A percentile compares a stretch with the other conserved stretches of the same genome.
phyloP scores from a whole-genome alignment of 2,888 invertebrate species.

The Cosmorhoe ocellata region DNA sequence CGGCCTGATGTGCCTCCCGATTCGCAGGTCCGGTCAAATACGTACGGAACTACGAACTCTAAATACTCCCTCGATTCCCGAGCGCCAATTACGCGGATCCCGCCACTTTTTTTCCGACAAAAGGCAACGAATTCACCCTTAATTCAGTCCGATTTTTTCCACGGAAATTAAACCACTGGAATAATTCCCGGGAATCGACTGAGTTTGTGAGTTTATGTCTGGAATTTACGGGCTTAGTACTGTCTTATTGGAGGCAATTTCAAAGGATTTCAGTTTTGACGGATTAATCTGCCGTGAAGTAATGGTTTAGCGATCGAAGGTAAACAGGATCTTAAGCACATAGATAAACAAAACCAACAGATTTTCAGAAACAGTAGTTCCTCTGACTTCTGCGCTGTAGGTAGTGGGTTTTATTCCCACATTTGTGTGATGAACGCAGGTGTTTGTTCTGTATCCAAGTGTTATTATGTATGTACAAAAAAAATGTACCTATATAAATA shows the following conservation, averaged over 20 bases:
- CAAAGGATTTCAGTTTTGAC: conserved; percentile 7
- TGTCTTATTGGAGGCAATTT: conserved; percentile 24
- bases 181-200: conserved; percentile 45
- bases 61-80: conserved; percentile 44
- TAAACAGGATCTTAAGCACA: no score
- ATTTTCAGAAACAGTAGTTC: no score
- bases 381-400: no score
- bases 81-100: conserved; percentile 55
- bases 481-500: no score
- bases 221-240: conserved; percentile 19
- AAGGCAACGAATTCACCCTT: conserved; percentile 48
- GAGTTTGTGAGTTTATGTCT: conserved; percentile 41
- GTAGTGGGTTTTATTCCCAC: no score
- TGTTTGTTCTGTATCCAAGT: no score
- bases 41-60: conserved; percentile 30
- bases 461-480: no score
- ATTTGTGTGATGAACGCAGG: no score
- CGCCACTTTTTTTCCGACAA: conserved; percentile 44
- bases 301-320: background rate
- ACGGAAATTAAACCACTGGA: conserved; percentile 40
- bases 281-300: conserved; percentile 4
- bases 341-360: no score
- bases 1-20: background rate
- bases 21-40: conserved; percentile 11
- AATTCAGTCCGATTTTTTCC: conserved; percentile 49